Percentiles rank a stretch among this genome's conserved stretches.
Evolutionary conservation across 2,888 invertebrate species (phyloP).

Genomic region (Drosophila pullipes): DNA sequence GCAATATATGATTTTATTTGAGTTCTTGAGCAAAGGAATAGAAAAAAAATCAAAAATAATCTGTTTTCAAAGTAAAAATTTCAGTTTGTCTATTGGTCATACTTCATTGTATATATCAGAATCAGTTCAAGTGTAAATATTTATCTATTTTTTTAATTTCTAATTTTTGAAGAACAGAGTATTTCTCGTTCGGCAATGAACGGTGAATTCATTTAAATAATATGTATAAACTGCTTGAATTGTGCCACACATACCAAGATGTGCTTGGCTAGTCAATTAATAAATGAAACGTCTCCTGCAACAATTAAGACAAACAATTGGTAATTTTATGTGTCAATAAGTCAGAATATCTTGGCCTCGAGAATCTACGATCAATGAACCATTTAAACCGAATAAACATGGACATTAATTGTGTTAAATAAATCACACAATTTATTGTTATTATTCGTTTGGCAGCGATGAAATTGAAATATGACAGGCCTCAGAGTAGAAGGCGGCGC

Average conservation of each 20-base stretch:
- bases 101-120: background rate
- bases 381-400: constrained; percentile 45
- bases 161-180: background rate
- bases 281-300: constrained; percentile 39
- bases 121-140: background rate
- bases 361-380: constrained; percentile 40
- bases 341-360: constrained; percentile 57
- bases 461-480: background rate
- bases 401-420: constrained; percentile 58
- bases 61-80: background rate
- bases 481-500: background rate
- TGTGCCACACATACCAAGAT: background rate
- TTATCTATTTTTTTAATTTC: background rate
- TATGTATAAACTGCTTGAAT: background rate
- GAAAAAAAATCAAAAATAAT: background rate
- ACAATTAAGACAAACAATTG: constrained; percentile 56
- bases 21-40: background rate
- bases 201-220: background rate
- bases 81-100: background rate
- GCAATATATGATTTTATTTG: background rate
- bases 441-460: constrained; percentile 24
- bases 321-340: constrained; percentile 61
- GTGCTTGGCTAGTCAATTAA: constrained; percentile 1
- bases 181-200: background rate
- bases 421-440: constrained; percentile 56